A percentile compares a stretch with the other conserved stretches of the same genome.
These are phyloP conservation scores for Villa cingulata DNA, from an alignment of 2,888 invertebrate species.

Conservation along the genomic window DNA sequence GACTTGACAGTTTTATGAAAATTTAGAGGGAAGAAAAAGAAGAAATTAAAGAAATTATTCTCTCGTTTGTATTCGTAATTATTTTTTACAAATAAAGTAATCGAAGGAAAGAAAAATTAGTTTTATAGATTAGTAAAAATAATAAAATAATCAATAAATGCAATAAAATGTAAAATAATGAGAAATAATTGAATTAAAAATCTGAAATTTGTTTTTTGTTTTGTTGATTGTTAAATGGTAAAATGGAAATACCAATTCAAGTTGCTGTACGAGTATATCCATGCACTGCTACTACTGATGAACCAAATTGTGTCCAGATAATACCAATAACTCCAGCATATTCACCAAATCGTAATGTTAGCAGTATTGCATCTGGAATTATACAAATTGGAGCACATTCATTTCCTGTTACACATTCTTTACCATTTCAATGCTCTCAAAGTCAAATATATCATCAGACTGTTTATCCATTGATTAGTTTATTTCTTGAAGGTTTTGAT, in stretches of 20 bases:
- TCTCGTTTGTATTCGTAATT: no score
- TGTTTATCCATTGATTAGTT: conserved; percentile 50
- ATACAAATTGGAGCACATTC: conserved; percentile 30
- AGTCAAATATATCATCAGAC: conserved; percentile 49
- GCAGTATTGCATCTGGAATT: conserved; percentile 28
- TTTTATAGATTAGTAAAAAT: no score
- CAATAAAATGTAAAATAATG: no score
- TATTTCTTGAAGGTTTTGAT: conserved; percentile 59
- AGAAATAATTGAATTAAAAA: no score
- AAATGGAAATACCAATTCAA: conserved; percentile 60
- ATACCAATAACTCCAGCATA: conserved; percentile 35
- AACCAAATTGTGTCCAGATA: conserved; percentile 25
- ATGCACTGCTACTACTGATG: conserved; percentile 38
- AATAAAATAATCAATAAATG: no score
- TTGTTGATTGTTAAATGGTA: no score
- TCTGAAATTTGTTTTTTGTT: no score
- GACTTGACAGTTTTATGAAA: no score
- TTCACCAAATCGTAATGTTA: conserved; percentile 39
- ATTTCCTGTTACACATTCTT: conserved; percentile 42
- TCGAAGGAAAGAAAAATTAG: no score
- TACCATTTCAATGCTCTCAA: conserved; percentile 49
- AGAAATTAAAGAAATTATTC: no score
- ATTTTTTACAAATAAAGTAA: no score
- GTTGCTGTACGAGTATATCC: conserved; percentile 55
- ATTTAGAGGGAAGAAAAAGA: no score